Evolutionary conservation across 2,888 invertebrate genomes (phyloP).

Genomic region (Lissocephala sabroskyi): DNA sequence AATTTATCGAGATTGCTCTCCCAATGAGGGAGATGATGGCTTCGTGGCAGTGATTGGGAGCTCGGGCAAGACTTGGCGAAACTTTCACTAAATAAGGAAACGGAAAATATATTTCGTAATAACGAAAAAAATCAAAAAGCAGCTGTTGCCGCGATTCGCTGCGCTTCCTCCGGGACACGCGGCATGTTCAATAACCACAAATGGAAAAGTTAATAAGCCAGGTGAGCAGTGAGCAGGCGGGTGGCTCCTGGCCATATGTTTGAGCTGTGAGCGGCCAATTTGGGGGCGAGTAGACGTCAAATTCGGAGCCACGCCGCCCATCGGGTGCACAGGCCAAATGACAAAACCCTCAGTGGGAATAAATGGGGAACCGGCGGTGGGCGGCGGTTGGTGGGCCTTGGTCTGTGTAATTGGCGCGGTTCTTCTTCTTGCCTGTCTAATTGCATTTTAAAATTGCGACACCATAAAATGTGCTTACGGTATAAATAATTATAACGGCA

Average conservation of each 20-base stretch:
- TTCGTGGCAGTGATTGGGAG: too few relatives aligned
- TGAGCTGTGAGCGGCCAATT: constrained; percentile 9
- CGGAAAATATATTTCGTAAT: constrained; percentile 24
- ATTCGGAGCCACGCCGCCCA: too few relatives aligned
- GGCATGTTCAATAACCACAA: constrained; percentile 23
- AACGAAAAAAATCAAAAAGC: constrained; percentile 22
- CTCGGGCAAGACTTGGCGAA: neutral
- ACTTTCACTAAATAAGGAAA: constrained; percentile 32
- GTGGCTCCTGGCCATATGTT: neutral
- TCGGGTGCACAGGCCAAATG: constrained; percentile 43
- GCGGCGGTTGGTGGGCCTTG: neutral
- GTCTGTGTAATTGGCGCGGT: constrained; percentile 10
- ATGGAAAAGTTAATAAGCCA: constrained; percentile 44
- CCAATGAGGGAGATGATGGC: too few relatives aligned
- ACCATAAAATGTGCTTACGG: constrained; percentile 69
- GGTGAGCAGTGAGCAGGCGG: constrained; percentile 3
- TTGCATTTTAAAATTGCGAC: constrained; percentile 69
- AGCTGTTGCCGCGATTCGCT: constrained; percentile 29
- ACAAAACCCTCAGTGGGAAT: constrained; percentile 59
- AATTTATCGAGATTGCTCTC: constrained; percentile 23
- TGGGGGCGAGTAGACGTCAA: neutral
- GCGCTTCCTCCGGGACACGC: constrained; percentile 18
- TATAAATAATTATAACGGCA: constrained; percentile 68
- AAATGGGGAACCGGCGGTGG: neutral
- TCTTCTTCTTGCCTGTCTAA: constrained; percentile 48